Conservation (phyloP, 2,797 vertebrate genomes). For the Yasuhikotakia modesta region DNA sequence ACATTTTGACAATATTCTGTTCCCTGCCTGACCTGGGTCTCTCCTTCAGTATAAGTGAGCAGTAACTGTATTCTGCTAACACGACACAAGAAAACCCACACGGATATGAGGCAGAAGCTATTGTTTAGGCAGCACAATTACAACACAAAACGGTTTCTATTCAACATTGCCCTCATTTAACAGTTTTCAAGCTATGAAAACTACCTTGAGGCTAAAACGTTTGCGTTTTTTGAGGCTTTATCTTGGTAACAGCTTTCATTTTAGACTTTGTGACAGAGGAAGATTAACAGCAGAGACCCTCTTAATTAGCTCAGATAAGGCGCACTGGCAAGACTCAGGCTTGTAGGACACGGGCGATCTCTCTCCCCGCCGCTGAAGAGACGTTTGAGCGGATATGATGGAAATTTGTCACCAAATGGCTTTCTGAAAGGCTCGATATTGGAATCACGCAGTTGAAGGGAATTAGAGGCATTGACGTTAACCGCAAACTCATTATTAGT, state of each 20-base stretch:
- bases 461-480: constrained; percentile 17
- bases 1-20: too few relatives aligned
- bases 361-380: constrained; percentile 38
- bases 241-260: constrained; percentile 66
- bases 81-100: not conserved
- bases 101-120: not conserved
- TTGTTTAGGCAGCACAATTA: not conserved
- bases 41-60: not conserved
- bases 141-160: constrained; percentile 2
- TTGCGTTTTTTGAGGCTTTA: constrained; percentile 52
- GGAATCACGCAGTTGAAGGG: constrained; percentile 10
- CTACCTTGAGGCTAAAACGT: constrained; percentile 56
- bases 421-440: constrained; percentile 1
- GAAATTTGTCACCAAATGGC: not conserved
- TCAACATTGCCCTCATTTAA: constrained; percentile 49
- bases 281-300: constrained; percentile 60
- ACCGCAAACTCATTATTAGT: not conserved
- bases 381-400: not conserved
- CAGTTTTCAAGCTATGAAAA: constrained; percentile 54
- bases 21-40: too few relatives aligned
- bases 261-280: constrained; percentile 51
- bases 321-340: constrained; percentile 36
- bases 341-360: constrained; percentile 44
- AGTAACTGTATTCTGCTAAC: not conserved
- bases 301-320: constrained; percentile 65